phyloP scores from a whole-genome alignment of 2,888 invertebrate species.

The Drosophila colorata region DNA sequence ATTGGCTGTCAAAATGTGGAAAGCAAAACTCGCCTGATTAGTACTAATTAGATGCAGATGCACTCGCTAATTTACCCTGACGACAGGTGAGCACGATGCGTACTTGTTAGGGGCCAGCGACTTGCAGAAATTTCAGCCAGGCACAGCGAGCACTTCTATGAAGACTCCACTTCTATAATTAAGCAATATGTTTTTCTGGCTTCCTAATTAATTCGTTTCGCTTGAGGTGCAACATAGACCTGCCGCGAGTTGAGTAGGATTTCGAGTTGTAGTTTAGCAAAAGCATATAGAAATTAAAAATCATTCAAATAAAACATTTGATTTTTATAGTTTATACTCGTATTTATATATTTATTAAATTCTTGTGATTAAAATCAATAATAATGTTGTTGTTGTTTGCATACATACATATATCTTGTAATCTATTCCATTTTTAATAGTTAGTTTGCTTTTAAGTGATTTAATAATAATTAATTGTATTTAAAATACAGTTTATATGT shows the following conservation, averaged over 20 bases:
- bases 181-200: conserved; percentile 10
- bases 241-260: background rate
- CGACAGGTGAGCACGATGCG: conserved; percentile 19
- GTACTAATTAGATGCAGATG: conserved; percentile 28
- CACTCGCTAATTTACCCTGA: conserved; percentile 25
- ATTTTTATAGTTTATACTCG: conserved; percentile 38
- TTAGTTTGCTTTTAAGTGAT: conserved; percentile 74
- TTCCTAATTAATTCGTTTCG: conserved; percentile 13
- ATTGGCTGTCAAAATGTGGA: conserved; percentile 8
- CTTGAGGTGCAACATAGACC: background rate
- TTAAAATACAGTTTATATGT: conserved; percentile 72
- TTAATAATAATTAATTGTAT: conserved; percentile 65
- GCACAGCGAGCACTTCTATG: conserved; percentile 3
- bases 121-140: conserved; percentile 1
- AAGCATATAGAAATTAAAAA: too few species aligned
- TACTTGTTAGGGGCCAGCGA: too few species aligned
- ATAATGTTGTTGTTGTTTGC: conserved; percentile 40
- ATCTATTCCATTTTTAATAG: conserved; percentile 75
- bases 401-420: conserved; percentile 43
- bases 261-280: background rate
- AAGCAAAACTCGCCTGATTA: conserved; percentile 5
- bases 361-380: conserved; percentile 74
- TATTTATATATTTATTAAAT: conserved; percentile 71
- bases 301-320: background rate
- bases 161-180: conserved; percentile 26